These are phyloP conservation scores for Mormyrus lacerda DNA, from an alignment of 2,113 vertebrate species.

Conservation along the genomic window DNA sequence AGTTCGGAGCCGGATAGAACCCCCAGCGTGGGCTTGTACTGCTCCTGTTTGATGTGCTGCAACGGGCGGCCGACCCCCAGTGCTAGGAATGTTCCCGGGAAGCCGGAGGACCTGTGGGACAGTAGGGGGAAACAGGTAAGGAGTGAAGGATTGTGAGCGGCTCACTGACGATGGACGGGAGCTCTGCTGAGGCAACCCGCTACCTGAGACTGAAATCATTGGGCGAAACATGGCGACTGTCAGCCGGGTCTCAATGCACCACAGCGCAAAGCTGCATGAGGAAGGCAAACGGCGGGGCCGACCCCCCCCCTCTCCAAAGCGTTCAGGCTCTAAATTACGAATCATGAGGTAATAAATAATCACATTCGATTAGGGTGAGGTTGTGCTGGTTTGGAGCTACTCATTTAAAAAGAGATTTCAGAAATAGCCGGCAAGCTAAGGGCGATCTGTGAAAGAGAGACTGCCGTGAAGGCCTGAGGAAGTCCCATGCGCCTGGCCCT, in stretches of 20 bases:
- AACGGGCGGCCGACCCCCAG: conserved; percentile 42
- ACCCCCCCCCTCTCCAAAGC: not conserved
- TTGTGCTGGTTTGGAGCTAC: not conserved
- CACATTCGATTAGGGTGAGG: not conserved
- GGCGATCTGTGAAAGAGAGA: not conserved
- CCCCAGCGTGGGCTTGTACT: conserved; percentile 63
- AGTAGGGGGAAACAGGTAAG: conserved; percentile 49
- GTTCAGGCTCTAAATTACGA: not conserved
- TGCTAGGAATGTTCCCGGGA: conserved; percentile 57
- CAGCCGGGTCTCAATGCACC: not conserved
- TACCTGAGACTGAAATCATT: not conserved
- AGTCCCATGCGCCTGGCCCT: conserved; percentile 33
- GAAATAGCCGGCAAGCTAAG: not conserved
- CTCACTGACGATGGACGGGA: conserved; percentile 47
- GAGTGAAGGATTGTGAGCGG: conserved; percentile 39
- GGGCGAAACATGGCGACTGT: not conserved
- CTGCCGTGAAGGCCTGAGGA: not conserved
- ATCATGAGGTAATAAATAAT: not conserved
- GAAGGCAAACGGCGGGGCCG: not conserved
- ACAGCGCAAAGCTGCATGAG: not conserved
- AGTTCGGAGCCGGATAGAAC: conserved; percentile 51
- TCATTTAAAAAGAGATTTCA: not conserved
- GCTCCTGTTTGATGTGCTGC: conserved; percentile 86
- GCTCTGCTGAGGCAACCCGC: not conserved
- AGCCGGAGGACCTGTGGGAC: conserved; percentile 59